A percentile compares a stretch with the other conserved stretches of the same genome.
Evolutionary conservation across 2,113 vertebrate genomes (phyloP).

Genomic region (Mixornis gularis): DNA sequence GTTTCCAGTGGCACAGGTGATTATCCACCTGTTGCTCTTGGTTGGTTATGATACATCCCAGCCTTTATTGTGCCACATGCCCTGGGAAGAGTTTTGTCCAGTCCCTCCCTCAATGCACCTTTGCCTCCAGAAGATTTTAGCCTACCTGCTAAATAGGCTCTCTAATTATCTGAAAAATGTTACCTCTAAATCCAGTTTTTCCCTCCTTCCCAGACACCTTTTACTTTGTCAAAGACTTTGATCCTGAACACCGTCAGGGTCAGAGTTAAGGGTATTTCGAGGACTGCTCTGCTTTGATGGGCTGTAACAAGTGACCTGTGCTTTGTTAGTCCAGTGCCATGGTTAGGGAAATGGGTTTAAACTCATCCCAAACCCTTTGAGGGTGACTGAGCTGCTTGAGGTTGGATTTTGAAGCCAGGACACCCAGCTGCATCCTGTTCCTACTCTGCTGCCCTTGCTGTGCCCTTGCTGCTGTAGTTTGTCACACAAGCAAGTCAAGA

Average conservation of each 20-base stretch:
- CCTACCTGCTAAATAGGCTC: background rate
- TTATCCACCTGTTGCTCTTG: background rate
- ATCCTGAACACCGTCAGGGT: background rate
- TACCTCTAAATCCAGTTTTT: background rate
- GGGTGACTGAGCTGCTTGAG: accelerated
- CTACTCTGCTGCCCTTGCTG: background rate
- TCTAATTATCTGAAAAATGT: background rate
- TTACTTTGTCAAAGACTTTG: background rate
- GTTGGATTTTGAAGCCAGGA: background rate
- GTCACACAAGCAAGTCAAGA: background rate
- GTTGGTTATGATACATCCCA: background rate
- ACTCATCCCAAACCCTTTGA: background rate
- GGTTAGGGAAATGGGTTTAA: background rate
- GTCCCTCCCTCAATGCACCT: background rate
- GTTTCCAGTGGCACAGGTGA: accelerated
- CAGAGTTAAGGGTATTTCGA: background rate
- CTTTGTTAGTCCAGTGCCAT: background rate
- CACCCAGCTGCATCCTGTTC: background rate
- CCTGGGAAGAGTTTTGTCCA: background rate
- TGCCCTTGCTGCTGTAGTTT: accelerated
- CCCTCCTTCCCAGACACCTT: background rate
- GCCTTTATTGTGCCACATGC: background rate
- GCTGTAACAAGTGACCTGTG: background rate
- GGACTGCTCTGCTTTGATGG: background rate
- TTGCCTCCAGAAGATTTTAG: background rate